These are phyloP conservation scores for Alviniconcha strummeri DNA, from an alignment of 2,888 invertebrate genomes.

Conservation along the genomic window DNA sequence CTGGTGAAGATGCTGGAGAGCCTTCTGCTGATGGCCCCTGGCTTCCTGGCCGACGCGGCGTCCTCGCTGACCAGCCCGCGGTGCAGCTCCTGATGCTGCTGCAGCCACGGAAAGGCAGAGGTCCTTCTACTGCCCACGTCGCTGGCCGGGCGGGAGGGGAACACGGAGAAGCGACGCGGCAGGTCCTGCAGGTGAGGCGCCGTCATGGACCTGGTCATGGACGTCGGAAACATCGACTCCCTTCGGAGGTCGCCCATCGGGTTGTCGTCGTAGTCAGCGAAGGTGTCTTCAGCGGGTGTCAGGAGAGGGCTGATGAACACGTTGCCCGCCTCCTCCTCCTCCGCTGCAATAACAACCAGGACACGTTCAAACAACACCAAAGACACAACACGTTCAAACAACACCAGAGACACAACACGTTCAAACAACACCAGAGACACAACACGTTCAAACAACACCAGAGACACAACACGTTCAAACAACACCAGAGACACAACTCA, in stretches of 20 bases:
- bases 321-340: slow-evolving; percentile 26
- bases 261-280: background rate
- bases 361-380: too few species aligned
- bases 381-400: too few species aligned
- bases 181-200: background rate
- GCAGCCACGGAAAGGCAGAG: slow-evolving; percentile 5
- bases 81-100: background rate
- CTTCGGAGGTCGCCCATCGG: background rate
- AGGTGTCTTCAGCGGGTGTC: slow-evolving; percentile 4
- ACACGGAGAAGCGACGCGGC: slow-evolving; percentile 1
- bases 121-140: background rate
- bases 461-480: too few species aligned
- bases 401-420: too few species aligned
- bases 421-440: too few species aligned
- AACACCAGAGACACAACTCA: too few species aligned
- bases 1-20: slow-evolving; percentile 19
- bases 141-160: background rate
- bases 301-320: slow-evolving; percentile 29
- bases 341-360: background rate
- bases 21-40: background rate
- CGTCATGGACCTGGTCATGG: too few species aligned
- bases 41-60: background rate
- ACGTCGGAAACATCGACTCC: background rate
- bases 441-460: too few species aligned
- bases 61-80: background rate